phyloP scores from a whole-genome alignment of 2,113 vertebrate genomes.

The Sinocyclocheilus rhinocerous region DNA sequence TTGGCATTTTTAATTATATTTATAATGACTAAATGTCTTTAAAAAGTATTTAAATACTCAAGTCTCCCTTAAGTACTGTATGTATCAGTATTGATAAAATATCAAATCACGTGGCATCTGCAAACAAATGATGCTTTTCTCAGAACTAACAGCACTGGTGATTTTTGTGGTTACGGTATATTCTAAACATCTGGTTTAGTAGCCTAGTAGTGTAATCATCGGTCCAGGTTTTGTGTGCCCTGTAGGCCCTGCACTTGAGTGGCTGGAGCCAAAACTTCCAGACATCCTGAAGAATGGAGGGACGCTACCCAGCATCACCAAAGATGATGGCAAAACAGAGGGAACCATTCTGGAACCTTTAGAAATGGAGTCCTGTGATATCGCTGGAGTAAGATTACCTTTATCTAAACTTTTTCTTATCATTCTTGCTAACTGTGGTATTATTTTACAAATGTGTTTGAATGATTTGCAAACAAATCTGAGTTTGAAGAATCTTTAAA shows the following conservation, averaged over 20 bases:
- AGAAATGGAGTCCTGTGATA: constrained; percentile 78
- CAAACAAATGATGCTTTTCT: not conserved
- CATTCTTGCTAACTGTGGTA: not conserved
- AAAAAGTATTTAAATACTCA: not conserved
- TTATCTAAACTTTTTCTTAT: not conserved
- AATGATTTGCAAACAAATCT: not conserved
- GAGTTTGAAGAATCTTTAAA: not conserved
- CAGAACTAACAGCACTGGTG: not conserved
- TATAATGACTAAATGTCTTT: not conserved
- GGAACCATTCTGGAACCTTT: constrained; percentile 79
- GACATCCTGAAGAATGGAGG: constrained; percentile 93
- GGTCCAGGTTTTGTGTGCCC: too few relatives aligned
- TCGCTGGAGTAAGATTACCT: constrained; percentile 83
- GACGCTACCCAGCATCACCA: constrained; percentile 77
- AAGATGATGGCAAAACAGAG: constrained; percentile 76
- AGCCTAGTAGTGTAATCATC: not conserved
- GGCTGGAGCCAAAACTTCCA: constrained; percentile 93
- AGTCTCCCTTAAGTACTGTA: not conserved
- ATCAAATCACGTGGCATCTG: not conserved
- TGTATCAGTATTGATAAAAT: not conserved
- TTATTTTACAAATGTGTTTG: not conserved
- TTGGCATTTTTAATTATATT: not conserved
- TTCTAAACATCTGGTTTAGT: not conserved
- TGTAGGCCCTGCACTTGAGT: constrained; percentile 90
- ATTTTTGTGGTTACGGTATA: not conserved